phyloP scores from a whole-genome alignment of 2,797 vertebrate genomes.

The Scarus forsteni region DNA sequence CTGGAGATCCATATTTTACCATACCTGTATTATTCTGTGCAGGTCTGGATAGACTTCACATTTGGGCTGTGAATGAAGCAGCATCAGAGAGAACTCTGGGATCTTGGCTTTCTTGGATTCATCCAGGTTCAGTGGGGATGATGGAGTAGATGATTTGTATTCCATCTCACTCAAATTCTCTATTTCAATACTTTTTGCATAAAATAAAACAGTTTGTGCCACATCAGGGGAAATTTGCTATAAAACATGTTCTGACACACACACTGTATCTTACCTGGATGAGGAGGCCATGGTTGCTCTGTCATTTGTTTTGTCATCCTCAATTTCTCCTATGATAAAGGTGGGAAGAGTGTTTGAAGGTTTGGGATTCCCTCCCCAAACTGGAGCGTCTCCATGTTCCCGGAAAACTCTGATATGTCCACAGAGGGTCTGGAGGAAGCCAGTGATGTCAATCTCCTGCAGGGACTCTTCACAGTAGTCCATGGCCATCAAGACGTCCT shows the following conservation, averaged over 20 bases:
- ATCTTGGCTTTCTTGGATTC: constrained; percentile 59
- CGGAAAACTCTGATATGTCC: constrained; percentile 89
- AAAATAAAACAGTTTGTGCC: background rate
- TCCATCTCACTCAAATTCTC: constrained; percentile 89
- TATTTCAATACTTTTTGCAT: constrained; percentile 83
- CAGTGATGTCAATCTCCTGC: constrained; percentile 95
- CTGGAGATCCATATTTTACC: background rate
- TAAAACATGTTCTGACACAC: too few species aligned
- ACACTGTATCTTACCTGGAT: constrained; percentile 83
- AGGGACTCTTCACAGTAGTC: constrained; percentile 98
- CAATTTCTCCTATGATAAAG: constrained; percentile 87
- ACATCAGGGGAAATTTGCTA: background rate
- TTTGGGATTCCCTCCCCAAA: constrained; percentile 15
- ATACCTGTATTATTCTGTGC: constrained; percentile 94
- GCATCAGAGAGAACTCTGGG: constrained; percentile 87
- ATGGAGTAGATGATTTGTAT: constrained; percentile 59
- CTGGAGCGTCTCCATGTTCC: constrained; percentile 64
- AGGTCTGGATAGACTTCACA: constrained; percentile 90
- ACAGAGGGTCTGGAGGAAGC: constrained; percentile 93
- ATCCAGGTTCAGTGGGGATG: constrained; percentile 61
- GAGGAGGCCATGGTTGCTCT: constrained; percentile 81
- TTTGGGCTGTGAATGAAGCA: constrained; percentile 87
- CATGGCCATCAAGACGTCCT: constrained; percentile 93
- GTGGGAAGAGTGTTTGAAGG: constrained; percentile 61
- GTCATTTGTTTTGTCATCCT: constrained; percentile 78